Evolutionary conservation across 2,113 vertebrate genomes (phyloP), one percentile per base, ranked within the genome.

Genomic region (Heterotis niloticus): DNA sequence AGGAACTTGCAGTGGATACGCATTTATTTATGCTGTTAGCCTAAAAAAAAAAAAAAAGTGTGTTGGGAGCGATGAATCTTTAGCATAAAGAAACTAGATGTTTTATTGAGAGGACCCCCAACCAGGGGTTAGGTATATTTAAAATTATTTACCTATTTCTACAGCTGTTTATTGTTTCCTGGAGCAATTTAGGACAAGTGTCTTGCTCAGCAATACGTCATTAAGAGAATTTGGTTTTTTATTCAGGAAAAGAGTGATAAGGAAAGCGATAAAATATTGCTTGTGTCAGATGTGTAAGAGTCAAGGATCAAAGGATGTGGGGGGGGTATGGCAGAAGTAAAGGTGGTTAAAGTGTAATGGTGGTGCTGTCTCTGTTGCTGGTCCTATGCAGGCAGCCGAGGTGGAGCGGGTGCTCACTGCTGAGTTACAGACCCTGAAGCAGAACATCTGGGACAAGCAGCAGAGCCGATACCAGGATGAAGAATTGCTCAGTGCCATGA

Each of bases 401-500:
- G 85, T 88, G 76, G 90, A 93, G 88, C 81, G 79, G 80, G 87
- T 80, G 66, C 86, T 92, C 86, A 88, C 85, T 65, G 82, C 71
- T 20, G 88, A 93, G 82, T 84, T 94, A 59, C 90, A 90, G 82
- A 84, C 77, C 54, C 77, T 94, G 28, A 91, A 91, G 75, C 82
- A 90, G 80, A 85, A 91, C 79, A 83, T 92, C 64, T 85, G 81
- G 23, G 87, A 89, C 18, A 86, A 83, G 64, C 85, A 84, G 78
- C 81, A 85, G 17, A 80, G 64, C 74, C 81, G 84, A 72, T 80
- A 83, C 10, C 84, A 89, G 82, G 91, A 92, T 0, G 91, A 93
- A 60, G 91, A 91, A 83, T 79, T 92, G 75, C 84, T 93, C 74
- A 90, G 87, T 74, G 88, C 89, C 78, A 87, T 92, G 86, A 90